Percentiles rank a stretch among this genome's conserved stretches.
phyloP scores from a whole-genome alignment of 1,140 invertebrate genomes.

The Euwallacea similis region DNA sequence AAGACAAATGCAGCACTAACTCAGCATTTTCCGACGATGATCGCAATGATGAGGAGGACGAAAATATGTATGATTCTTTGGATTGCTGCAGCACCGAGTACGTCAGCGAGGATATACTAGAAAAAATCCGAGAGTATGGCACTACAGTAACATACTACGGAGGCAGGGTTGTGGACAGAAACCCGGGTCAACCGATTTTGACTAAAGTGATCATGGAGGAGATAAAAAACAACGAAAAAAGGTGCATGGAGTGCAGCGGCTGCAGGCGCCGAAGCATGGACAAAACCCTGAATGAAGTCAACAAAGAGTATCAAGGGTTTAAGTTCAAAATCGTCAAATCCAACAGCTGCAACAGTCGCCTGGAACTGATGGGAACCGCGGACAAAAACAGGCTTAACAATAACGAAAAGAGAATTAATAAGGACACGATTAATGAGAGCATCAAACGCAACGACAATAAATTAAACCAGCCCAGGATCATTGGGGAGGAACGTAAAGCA shows the following conservation, averaged over 20 bases:
- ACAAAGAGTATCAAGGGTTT: slow-evolving; percentile 56
- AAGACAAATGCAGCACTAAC: slow-evolving; percentile 52
- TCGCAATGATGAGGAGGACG: slow-evolving; percentile 53
- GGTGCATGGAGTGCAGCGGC: slow-evolving; percentile 38
- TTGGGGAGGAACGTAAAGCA: slow-evolving; percentile 47
- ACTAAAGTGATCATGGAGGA: slow-evolving; percentile 68
- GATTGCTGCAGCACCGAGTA: slow-evolving; percentile 62
- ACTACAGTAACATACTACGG: slow-evolving; percentile 86
- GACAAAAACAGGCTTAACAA: slow-evolving; percentile 48
- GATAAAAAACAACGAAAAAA: slow-evolving; percentile 61
- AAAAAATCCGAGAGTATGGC: slow-evolving; percentile 82
- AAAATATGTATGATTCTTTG: slow-evolving; percentile 61
- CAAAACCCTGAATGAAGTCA: slow-evolving; percentile 20
- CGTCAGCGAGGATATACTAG: slow-evolving; percentile 76
- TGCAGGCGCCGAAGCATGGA: slow-evolving; percentile 34
- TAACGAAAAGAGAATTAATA: slow-evolving; percentile 41
- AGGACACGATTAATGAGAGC: slow-evolving; percentile 50
- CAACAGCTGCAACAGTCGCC: slow-evolving; percentile 79
- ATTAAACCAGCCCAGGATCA: slow-evolving; percentile 45
- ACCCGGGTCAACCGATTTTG: slow-evolving; percentile 62
- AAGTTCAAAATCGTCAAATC: slow-evolving; percentile 80
- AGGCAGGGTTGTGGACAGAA: slow-evolving; percentile 73
- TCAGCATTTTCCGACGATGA: slow-evolving; percentile 48
- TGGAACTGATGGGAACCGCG: slow-evolving; percentile 72
- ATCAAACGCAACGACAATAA: slow-evolving; percentile 35